Conservation (phyloP, 2,797 vertebrate genomes). For the Anguilla pacifica region DNA sequence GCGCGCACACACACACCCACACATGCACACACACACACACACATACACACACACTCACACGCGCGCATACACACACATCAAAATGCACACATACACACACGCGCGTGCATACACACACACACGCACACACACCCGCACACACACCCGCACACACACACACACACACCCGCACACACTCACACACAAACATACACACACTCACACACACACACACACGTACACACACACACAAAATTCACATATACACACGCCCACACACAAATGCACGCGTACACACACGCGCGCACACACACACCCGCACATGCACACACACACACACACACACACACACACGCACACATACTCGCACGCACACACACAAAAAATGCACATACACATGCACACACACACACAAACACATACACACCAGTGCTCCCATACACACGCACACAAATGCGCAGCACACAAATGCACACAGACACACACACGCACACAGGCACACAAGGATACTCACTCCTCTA, state of each 20-base stretch:
- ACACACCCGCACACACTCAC: background rate
- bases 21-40: background rate
- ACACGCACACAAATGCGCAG: background rate
- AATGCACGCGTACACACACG: background rate
- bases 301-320: background rate
- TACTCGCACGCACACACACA: background rate
- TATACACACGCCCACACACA: background rate
- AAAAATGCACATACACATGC: background rate
- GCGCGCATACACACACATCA: too few species aligned
- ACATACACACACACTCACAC: too few species aligned
- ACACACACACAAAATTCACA: background rate
- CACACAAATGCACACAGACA: background rate
- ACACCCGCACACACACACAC: background rate
- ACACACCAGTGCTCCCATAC: background rate
- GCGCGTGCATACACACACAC: too few species aligned
- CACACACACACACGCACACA: background rate
- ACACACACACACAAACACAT: background rate
- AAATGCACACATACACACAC: too few species aligned
- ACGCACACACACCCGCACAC: too few species aligned
- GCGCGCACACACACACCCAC: too few species aligned
- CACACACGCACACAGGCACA: background rate
- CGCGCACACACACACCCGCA: background rate
- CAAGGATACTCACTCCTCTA: background rate
- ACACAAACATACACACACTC: background rate
- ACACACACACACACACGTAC: background rate